Percentiles rank a stretch among this genome's conserved stretches.
Evolutionary conservation across 2,797 vertebrate species (phyloP).

Genomic region (Sus cebifrons): DNA sequence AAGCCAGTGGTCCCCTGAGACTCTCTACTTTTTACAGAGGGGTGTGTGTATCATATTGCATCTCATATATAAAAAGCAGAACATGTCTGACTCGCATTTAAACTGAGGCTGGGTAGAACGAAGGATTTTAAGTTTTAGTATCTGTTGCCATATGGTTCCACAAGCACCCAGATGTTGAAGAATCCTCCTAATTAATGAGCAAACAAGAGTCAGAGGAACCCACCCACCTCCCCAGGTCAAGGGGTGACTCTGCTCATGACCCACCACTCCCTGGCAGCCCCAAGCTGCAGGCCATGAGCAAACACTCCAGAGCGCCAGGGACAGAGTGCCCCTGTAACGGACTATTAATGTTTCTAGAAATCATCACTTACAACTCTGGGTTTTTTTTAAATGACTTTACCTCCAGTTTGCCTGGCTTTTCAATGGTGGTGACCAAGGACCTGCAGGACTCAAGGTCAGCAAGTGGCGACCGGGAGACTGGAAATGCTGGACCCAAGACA

Average conservation of each 20-base stretch:
- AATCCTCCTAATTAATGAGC: background rate
- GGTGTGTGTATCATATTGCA: fast-evolving
- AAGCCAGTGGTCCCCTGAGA: background rate
- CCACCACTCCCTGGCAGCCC: fast-evolving
- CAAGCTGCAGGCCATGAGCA: fast-evolving
- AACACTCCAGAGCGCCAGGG: fast-evolving
- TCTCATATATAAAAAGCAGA: background rate
- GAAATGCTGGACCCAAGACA: fast-evolving
- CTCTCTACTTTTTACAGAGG: background rate
- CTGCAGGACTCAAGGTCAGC: fast-evolving
- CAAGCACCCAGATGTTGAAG: background rate
- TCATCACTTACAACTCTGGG: background rate
- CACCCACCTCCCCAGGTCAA: fast-evolving
- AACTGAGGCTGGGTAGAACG: background rate
- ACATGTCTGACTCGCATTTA: background rate
- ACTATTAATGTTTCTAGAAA: background rate
- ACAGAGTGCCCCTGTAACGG: fast-evolving
- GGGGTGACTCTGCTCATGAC: background rate
- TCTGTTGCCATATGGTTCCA: background rate
- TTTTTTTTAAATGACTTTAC: too few relatives aligned
- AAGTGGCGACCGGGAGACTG: background rate
- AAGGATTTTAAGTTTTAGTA: too few relatives aligned
- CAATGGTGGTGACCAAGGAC: background rate
- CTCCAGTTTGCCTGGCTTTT: background rate
- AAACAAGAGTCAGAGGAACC: background rate